A percentile compares a stretch with the other conserved stretches of the same genome.
Conservation (phyloP, 2,113 vertebrate genomes). For the Rafetus swinhoei region DNA sequence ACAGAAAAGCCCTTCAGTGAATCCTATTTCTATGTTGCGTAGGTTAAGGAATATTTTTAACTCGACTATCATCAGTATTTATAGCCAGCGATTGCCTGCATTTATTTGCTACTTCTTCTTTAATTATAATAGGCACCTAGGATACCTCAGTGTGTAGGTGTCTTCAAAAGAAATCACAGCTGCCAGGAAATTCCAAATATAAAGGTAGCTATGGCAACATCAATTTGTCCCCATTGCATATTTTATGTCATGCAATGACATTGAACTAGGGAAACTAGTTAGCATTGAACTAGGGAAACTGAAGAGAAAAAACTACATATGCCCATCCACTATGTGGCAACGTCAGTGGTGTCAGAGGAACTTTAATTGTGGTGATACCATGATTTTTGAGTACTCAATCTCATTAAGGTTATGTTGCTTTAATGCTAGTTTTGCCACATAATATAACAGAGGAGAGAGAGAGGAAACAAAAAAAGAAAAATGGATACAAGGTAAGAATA, state of each 20-base stretch:
- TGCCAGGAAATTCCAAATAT: not conserved
- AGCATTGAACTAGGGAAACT: not conserved
- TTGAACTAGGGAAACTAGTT: not conserved
- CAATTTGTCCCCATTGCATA: rapidly evolving
- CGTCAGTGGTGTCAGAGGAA: not conserved
- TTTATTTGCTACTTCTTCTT: conserved; percentile 59
- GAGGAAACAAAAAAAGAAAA: not conserved
- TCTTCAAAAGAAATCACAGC: not conserved
- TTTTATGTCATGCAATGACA: rapidly evolving
- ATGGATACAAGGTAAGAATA: not conserved
- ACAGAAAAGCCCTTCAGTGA: not conserved
- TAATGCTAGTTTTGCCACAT: not conserved
- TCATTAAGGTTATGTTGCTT: rapidly evolving
- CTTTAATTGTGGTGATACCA: not conserved
- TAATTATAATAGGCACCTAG: conserved; percentile 10
- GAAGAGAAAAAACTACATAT: not conserved
- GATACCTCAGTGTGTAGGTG: not conserved
- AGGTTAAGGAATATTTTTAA: conserved; percentile 21
- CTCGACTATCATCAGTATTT: conserved; percentile 22
- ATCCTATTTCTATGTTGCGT: not conserved
- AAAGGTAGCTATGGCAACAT: rapidly evolving
- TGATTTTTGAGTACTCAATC: not conserved
- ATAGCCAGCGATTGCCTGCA: conserved; percentile 38
- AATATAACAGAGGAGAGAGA: too few species aligned
- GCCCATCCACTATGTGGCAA: rapidly evolving